Conservation (phyloP, 1,140 invertebrate species). For the Telenomus remus region DNA sequence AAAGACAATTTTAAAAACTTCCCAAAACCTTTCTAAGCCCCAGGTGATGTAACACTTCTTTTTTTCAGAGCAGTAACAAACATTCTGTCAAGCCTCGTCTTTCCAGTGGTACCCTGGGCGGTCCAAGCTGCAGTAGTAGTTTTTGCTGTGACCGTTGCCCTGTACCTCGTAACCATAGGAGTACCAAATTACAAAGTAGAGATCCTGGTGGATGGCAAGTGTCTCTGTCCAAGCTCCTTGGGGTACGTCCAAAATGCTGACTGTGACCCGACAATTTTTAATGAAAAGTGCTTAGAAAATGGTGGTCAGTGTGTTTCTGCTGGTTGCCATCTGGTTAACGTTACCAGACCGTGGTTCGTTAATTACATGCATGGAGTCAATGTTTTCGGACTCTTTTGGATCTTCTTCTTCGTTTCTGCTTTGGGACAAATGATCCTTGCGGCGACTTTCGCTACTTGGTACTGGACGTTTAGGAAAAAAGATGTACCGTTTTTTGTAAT, state of each 20-base stretch:
- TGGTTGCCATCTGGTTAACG: conserved; percentile 77
- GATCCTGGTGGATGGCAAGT: conserved; percentile 64
- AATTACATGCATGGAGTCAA: conserved; percentile 82
- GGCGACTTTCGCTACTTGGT: conserved; percentile 91
- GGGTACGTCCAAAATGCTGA: conserved; percentile 72
- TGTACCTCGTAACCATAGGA: conserved; percentile 83
- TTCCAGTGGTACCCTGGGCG: conserved; percentile 93
- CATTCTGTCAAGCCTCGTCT: conserved; percentile 89
- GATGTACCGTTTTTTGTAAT: conserved; percentile 90
- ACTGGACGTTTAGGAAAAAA: conserved; percentile 91
- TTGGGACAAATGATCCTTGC: conserved; percentile 93
- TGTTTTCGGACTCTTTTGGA: conserved; percentile 92
- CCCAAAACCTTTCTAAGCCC: no score
- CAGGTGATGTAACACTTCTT: not conserved
- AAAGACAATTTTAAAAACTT: not conserved
- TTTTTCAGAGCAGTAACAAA: conserved; percentile 87
- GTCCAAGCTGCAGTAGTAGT: conserved; percentile 84
- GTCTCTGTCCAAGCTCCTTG: conserved; percentile 38
- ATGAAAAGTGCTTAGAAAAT: conserved; percentile 72
- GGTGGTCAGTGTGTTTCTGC: conserved; percentile 69
- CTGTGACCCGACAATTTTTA: conserved; percentile 78
- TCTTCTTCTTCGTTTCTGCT: conserved; percentile 92
- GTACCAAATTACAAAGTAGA: conserved; percentile 77
- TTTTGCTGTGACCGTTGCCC: conserved; percentile 82
- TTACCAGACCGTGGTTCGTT: conserved; percentile 74